A percentile compares a stretch with the other conserved stretches of the same genome.
phyloP scores from a whole-genome alignment of 2,113 vertebrate species.

The Passer montanus region DNA sequence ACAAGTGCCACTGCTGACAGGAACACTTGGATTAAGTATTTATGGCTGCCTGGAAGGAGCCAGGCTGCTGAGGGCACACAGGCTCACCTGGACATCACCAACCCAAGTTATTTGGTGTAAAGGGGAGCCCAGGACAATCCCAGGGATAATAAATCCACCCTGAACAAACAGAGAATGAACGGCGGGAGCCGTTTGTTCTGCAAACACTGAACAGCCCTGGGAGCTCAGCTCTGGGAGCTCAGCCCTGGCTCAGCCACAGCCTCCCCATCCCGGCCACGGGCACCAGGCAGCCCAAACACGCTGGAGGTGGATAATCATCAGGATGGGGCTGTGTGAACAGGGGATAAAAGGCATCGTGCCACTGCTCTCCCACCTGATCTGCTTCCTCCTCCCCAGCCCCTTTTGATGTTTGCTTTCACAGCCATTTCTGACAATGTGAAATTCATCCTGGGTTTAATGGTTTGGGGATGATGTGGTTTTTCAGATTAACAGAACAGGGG shows the following conservation, averaged over 20 bases:
- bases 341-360: not conserved
- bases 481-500: conserved; percentile 14
- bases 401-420: conserved; percentile 52
- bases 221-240: not conserved
- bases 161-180: not conserved
- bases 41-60: not conserved
- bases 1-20: not conserved
- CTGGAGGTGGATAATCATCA: rapidly evolving
- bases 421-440: conserved; percentile 16
- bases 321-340: not conserved
- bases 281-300: not conserved
- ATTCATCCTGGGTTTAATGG: conserved; percentile 23
- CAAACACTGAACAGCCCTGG: not conserved
- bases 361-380: conserved; percentile 38
- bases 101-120: not conserved
- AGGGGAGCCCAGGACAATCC: not conserved
- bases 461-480: conserved; percentile 36
- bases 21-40: not conserved
- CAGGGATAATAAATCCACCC: not conserved
- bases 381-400: not conserved
- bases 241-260: not conserved
- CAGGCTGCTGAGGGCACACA: not conserved
- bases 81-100: not conserved
- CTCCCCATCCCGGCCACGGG: not conserved
- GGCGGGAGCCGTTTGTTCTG: not conserved